Evolutionary conservation across 2,888 invertebrate genomes (phyloP), one percentile per base, ranked within the genome.

Genomic region (Meta bourneti): DNA sequence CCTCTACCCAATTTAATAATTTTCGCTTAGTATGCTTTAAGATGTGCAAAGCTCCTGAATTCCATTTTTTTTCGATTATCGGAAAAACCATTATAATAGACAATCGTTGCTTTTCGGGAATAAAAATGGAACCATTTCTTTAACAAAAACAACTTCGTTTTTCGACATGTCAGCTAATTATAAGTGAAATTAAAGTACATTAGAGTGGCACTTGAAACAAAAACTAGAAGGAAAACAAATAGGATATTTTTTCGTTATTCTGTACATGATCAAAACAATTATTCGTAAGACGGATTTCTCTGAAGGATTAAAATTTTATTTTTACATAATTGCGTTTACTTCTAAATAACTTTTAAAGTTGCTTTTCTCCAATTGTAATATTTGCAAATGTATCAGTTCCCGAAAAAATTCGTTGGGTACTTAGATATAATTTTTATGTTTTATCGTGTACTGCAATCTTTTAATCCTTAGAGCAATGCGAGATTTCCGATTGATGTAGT

Each of bases 71-170:
- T 16, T 61, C 61, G 11, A 8, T 82, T 82, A 82, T 82, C 71
- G 82, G 52, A 54, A 74, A 61, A 84, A 34, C 20, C 84, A 84
- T 84, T 75, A 84, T 11, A 54, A 34, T 19, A 74, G 16, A 61
- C 34, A 52, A 82, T 72, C 48, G 34, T 61, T 49, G 49, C 70
- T 70, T 52, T 16, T 49, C 49, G 34, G 49, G 71, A 16, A 51
- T 13, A n/a, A 1, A 49, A 82, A 51, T 13, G 52, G 19, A 52
- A 19, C 13, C 6, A n/a, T 49, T 72, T 13, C 74, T 20, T 54
- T 8, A 74, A 61, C 61, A 52, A 61, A 61, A 61, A 20, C 7
- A 48, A 52, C 34, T 72, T 75, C n/a, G n/a, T 52, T 52, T 72
- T 51, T 5, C 34, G 34, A 84, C 34, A 74, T 61, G 82, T 19